Base-by-base conservation (phyloP, 1,140 invertebrate species). In the Sinella curviseta region DNA sequence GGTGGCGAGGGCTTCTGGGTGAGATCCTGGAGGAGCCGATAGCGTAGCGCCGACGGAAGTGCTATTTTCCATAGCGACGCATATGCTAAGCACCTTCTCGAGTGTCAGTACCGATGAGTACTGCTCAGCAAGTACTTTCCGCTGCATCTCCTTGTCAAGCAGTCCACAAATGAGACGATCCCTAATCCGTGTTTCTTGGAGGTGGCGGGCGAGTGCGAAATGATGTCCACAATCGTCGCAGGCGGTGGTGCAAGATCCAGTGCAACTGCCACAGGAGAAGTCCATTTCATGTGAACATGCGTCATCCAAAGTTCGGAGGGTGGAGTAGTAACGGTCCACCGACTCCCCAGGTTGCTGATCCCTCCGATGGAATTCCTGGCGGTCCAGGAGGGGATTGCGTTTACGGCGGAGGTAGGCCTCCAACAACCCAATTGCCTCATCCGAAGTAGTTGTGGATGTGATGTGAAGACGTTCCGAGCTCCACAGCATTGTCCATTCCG, bases 401-500 rank as follows among this genome's bases (percentile, higher is more conserved):
- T 26, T 65, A 12, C 24, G 57, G 8, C 57, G 57, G 4, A 65
- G 57, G 24, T 65, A 65, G 3, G 14, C 14, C 24, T 65, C 57
- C 57, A 65, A 26, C 24, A 17, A n/a, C 8, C 14, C 26, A 17
- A 65, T 8, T 4, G 24, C 24, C 8, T 65, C 57, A 4, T 16
- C 4, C 26, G 24, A 8, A n/a, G 14, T 8, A 17, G 57, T 65
- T 26, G 57, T 65, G 24, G 57, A n/a, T 8, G 57, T 65, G 24
- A 65, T 65, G 16, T 14, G 57, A n/a, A 65, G 57, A n/a, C 57
- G 24, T 48, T 48, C 39, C 8, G 65, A 70, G 31, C 8, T 70
- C 65, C 65, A 70, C 31, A 70, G 65, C 65, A 70, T 70, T 1
- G 65, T 70, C 65, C 65, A 70, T 31, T 70, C 65, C n/a, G 26